Evolutionary conservation across 1,140 invertebrate genomes (phyloP).

Genomic region (Nephila pilipes): DNA sequence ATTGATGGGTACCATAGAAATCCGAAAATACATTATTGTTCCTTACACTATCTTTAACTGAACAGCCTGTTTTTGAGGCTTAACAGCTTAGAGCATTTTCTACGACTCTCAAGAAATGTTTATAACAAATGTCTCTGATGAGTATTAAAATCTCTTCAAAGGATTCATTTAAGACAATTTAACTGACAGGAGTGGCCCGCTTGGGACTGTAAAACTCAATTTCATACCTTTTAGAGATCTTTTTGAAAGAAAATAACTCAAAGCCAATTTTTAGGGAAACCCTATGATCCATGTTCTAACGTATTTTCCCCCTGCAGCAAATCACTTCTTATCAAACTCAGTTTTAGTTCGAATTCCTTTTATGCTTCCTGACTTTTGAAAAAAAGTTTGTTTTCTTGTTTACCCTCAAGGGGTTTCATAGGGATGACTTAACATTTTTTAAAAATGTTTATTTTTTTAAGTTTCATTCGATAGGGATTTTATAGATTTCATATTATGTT

Average conservation of each 20-base stretch:
- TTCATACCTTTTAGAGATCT: neutral
- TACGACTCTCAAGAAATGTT: neutral
- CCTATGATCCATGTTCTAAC: neutral
- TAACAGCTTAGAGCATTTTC: neutral
- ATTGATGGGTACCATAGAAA: too few relatives aligned
- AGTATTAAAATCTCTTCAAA: conserved; percentile 41
- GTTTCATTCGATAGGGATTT: neutral
- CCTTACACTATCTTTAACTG: too few relatives aligned
- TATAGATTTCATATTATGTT: too few relatives aligned
- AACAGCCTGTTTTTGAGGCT: too few relatives aligned
- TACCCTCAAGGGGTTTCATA: neutral
- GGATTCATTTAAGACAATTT: neutral
- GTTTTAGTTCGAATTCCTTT: neutral
- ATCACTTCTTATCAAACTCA: neutral
- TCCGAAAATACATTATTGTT: too few relatives aligned
- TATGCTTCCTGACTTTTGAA: neutral
- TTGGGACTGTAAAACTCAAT: conserved; percentile 7
- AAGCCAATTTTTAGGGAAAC: neutral
- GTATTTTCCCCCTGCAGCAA: neutral
- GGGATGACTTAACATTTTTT: neutral
- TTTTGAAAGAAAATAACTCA: conserved; percentile 1
- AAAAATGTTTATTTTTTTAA: too few relatives aligned
- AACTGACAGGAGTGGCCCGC: neutral
- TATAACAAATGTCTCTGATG: conserved; percentile 8
- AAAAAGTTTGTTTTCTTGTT: neutral